Percentiles rank a stretch among this genome's conserved stretches.
These are phyloP conservation scores for Plebejus melissa DNA, from an alignment of 2,888 invertebrate species.

Conservation along the genomic window DNA sequence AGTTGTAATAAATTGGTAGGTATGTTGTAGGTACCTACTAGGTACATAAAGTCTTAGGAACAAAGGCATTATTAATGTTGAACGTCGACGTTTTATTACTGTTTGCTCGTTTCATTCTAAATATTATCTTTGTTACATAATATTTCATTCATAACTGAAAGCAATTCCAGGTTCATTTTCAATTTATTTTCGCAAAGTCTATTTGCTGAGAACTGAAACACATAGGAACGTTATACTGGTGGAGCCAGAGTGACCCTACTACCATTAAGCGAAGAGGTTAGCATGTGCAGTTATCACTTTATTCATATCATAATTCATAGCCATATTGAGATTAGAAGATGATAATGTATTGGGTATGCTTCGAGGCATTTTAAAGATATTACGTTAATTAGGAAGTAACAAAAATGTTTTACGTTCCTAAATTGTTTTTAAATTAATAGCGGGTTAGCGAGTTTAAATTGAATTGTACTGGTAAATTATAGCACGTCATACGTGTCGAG, in stretches of 20 bases:
- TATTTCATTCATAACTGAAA: conserved; percentile 2
- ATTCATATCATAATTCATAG: too few relatives aligned
- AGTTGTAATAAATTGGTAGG: neutral
- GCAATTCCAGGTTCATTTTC: neutral
- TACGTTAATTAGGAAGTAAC: neutral
- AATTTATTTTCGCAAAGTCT: neutral
- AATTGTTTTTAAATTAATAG: conserved; percentile 17
- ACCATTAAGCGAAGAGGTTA: neutral
- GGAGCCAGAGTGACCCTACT: neutral
- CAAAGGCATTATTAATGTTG: neutral
- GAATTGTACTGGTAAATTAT: conserved; percentile 25
- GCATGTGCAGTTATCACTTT: too few relatives aligned
- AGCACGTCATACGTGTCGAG: conserved; percentile 16
- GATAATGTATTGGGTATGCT: neutral
- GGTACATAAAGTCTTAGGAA: neutral
- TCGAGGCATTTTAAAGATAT: neutral
- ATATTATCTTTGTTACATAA: neutral
- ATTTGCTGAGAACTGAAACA: neutral
- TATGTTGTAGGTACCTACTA: neutral
- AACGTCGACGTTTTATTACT: conserved; percentile 7
- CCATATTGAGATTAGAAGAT: neutral
- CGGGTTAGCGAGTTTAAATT: conserved; percentile 23
- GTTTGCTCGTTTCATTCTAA: neutral
- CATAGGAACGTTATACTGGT: neutral
- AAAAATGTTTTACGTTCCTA: neutral